Conservation (phyloP, 2,113 vertebrate genomes). For the Ceyx melanurus region DNA sequence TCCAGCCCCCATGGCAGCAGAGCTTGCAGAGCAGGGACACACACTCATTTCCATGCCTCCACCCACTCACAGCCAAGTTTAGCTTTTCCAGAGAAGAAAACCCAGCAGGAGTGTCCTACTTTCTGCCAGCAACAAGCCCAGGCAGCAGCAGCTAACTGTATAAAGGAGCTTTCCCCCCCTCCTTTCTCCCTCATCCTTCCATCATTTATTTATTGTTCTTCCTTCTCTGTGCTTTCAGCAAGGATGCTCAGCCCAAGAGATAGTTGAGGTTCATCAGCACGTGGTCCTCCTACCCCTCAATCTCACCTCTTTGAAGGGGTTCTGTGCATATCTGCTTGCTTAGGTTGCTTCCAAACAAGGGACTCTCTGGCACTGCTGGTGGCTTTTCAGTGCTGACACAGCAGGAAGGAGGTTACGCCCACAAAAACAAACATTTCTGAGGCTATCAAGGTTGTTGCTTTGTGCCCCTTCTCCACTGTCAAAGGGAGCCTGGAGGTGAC, state of each 20-base stretch:
- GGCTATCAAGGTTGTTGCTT: background rate
- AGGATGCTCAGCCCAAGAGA: background rate
- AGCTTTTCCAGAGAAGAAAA: constrained; percentile 16
- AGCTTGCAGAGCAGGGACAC: background rate
- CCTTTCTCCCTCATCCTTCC: background rate
- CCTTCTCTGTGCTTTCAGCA: background rate
- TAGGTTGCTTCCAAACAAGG: background rate
- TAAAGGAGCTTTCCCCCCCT: background rate
- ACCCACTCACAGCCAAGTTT: constrained; percentile 50
- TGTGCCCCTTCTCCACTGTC: background rate
- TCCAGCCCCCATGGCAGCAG: background rate
- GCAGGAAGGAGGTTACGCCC: background rate
- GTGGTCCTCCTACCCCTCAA: background rate
- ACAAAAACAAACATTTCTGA: background rate
- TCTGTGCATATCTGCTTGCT: background rate
- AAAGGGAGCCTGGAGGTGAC: background rate
- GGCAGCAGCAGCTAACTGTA: background rate
- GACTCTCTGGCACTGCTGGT: fast-evolving
- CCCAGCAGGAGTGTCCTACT: constrained; percentile 57
- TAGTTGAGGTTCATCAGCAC: background rate
- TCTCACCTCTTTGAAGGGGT: background rate
- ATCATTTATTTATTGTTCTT: background rate
- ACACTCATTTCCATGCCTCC: background rate
- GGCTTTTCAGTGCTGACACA: fast-evolving
- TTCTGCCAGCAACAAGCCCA: background rate